A percentile compares a stretch with the other conserved stretches of the same genome.
These are phyloP conservation scores for Trichosurus vulpecula DNA, from an alignment of 2,797 vertebrate genomes.

Conservation along the genomic window DNA sequence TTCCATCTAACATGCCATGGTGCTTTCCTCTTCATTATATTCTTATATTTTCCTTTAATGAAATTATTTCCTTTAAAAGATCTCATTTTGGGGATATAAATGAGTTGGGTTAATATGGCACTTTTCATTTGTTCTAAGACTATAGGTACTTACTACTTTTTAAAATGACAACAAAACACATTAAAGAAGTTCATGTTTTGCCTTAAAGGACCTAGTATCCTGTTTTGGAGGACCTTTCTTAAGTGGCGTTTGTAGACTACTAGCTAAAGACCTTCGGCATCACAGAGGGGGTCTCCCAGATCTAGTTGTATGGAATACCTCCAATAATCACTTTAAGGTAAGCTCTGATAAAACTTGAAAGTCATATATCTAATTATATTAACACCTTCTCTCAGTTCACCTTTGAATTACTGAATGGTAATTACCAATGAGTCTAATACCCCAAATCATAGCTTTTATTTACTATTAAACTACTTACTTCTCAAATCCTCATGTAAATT, in stretches of 20 bases:
- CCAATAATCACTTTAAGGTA: constrained; percentile 89
- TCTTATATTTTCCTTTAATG: not conserved
- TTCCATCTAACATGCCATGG: not conserved
- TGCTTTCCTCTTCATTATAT: not conserved
- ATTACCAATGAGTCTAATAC: not conserved
- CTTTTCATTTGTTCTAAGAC: not conserved
- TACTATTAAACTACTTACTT: not conserved
- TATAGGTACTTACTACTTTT: not conserved
- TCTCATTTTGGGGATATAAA: not conserved
- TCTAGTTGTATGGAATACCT: constrained; percentile 94
- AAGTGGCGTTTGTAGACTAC: constrained; percentile 89
- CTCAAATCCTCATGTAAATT: not conserved
- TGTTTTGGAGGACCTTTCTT: constrained; percentile 93
- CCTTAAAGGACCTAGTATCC: constrained; percentile 90
- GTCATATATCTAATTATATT: not conserved
- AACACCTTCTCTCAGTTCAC: not conserved
- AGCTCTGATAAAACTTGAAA: not conserved
- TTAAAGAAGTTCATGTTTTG: not conserved
- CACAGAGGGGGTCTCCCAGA: constrained; percentile 94
- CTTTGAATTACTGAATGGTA: not conserved
- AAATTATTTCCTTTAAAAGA: not conserved
- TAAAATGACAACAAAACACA: not conserved
- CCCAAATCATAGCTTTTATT: not conserved
- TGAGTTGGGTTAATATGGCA: not conserved
- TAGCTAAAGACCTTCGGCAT: constrained; percentile 93